These are phyloP conservation scores for Oryzias sinensis DNA, from an alignment of 2,797 vertebrate species.

Conservation along the genomic window DNA sequence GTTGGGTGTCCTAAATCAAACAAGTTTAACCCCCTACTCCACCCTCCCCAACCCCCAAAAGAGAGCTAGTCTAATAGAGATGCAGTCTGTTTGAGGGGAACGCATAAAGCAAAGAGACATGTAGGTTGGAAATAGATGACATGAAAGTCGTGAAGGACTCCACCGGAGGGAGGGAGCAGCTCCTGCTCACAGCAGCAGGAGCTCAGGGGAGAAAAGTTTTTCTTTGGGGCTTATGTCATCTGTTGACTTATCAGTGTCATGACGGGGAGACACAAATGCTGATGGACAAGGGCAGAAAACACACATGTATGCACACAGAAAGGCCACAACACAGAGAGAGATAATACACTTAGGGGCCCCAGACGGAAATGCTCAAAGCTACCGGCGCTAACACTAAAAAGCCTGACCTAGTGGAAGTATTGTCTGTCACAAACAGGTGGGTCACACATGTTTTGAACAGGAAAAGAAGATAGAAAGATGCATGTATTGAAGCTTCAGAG, in stretches of 20 bases:
- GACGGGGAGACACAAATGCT: conserved; percentile 42
- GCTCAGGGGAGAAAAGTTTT: conserved; percentile 18
- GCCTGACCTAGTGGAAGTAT: conserved; percentile 76
- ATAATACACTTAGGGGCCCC: conserved; percentile 71
- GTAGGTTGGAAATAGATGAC: neutral
- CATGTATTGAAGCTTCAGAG: too few relatives aligned
- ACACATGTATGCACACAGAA: conserved; percentile 18
- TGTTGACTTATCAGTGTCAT: conserved; percentile 56
- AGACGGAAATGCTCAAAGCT: conserved; percentile 68
- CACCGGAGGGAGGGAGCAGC: neutral
- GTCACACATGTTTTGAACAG: conserved; percentile 22
- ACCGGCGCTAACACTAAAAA: conserved; percentile 67
- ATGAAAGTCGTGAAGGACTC: neutral
- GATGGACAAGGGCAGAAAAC: conserved; percentile 47
- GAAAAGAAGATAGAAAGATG: too few relatives aligned
- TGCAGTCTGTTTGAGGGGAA: conserved; percentile 7
- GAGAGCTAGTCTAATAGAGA: conserved; percentile 29
- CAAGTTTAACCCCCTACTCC: conserved; percentile 63
- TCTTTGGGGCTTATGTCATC: conserved; percentile 37
- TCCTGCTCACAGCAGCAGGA: conserved; percentile 15
- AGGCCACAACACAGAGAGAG: conserved; percentile 32
- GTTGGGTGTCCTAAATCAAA: conserved; percentile 71
- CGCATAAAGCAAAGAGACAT: neutral
- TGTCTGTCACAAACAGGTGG: conserved; percentile 56
- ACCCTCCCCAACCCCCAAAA: conserved; percentile 36